Conservation (phyloP, 2,113 vertebrate species). For the Lanius ludovicianus region DNA sequence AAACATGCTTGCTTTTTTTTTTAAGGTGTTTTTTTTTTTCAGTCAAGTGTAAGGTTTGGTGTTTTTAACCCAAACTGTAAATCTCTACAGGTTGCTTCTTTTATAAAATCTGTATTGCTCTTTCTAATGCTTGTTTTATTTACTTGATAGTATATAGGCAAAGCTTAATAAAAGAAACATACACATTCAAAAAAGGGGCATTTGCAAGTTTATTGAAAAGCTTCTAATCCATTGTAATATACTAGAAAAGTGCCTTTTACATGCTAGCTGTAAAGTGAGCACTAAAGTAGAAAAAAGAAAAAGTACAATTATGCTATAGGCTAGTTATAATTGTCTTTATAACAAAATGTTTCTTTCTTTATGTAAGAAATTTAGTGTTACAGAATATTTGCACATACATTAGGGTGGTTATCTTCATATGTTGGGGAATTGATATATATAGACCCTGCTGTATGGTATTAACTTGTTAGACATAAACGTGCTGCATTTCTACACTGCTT, state of each 20-base stretch:
- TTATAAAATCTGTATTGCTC: background rate
- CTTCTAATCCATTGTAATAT: background rate
- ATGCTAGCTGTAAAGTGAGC: background rate
- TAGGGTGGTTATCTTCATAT: background rate
- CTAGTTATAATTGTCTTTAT: background rate
- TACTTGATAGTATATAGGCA: background rate
- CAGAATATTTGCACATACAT: background rate
- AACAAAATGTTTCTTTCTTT: background rate
- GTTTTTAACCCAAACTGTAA: background rate
- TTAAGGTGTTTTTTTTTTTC: background rate
- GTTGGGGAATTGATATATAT: background rate
- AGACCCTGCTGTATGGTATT: background rate
- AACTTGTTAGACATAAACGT: background rate
- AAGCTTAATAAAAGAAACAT: background rate
- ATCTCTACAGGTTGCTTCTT: background rate
- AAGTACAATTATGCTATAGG: background rate
- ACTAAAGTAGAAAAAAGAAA: background rate
- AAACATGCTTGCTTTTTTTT: background rate
- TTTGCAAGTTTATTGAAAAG: background rate
- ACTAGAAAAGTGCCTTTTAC: background rate
- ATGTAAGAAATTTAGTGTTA: background rate
- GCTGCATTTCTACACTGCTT: background rate
- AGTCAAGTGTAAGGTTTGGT: background rate
- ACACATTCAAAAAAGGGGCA: rapidly evolving
- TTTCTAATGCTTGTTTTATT: background rate